Percentiles rank a stretch among this genome's conserved stretches.
Conservation (phyloP, 2,888 invertebrate genomes). For the Cephus rjabovi region DNA sequence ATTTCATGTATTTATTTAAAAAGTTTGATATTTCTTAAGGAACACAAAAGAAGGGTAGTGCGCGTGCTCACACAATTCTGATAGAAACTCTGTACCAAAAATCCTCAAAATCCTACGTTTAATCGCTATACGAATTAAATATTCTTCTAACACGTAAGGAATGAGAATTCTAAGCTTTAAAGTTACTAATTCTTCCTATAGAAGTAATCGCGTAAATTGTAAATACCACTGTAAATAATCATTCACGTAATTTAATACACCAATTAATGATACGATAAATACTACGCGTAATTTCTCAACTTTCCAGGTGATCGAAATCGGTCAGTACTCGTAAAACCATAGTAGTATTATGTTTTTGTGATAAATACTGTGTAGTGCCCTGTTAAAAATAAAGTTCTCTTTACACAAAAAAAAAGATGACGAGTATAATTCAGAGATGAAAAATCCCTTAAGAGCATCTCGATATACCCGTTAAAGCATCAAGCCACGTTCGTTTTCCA, state of each 20-base stretch:
- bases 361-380: slow-evolving; percentile 48
- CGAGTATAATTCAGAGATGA: background rate
- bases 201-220: background rate
- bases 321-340: slow-evolving; percentile 44
- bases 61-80: background rate
- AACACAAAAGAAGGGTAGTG: background rate
- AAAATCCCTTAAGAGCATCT: background rate
- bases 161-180: slow-evolving; percentile 4
- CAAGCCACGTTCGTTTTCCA: background rate
- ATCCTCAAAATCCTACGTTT: background rate
- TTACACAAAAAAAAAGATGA: background rate
- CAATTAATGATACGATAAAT: background rate
- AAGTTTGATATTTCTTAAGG: background rate
- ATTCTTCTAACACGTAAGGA: background rate
- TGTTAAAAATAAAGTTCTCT: slow-evolving; percentile 39
- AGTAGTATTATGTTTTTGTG: slow-evolving; percentile 56
- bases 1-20: background rate
- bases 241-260: slow-evolving; percentile 13
- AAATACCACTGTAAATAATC: slow-evolving; percentile 46
- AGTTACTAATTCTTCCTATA: background rate
- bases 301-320: slow-evolving; percentile 22
- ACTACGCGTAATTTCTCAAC: background rate
- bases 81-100: background rate
- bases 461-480: background rate
- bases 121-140: background rate